phyloP scores from a whole-genome alignment of 2,888 invertebrate genomes.

The Itoplectis maculator region DNA sequence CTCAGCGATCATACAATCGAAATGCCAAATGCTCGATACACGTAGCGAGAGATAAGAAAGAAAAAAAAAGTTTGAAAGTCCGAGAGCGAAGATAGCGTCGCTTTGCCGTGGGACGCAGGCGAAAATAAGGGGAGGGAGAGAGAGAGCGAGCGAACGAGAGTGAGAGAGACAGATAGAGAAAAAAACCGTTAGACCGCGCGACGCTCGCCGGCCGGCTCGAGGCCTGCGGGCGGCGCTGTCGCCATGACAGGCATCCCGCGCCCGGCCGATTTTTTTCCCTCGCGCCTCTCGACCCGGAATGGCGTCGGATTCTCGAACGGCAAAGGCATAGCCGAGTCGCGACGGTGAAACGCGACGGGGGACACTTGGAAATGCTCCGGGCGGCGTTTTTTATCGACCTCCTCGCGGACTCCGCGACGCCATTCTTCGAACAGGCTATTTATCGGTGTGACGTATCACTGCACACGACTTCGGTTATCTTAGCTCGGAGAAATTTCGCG shows the following conservation, averaged over 20 bases:
- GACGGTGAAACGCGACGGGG: too few relatives aligned
- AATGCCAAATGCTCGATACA: slow-evolving; percentile 22
- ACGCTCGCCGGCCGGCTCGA: slow-evolving; percentile 74
- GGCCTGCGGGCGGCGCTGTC: slow-evolving; percentile 67
- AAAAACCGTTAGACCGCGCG: slow-evolving; percentile 73
- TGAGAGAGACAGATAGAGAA: slow-evolving; percentile 13
- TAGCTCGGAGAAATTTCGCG: not conserved
- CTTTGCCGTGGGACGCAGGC: slow-evolving; percentile 36
- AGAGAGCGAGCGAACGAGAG: too few relatives aligned
- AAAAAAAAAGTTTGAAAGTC: not conserved
- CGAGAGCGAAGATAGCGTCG: slow-evolving; percentile 43
- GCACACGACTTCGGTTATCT: slow-evolving; percentile 5
- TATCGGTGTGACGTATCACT: slow-evolving; percentile 32
- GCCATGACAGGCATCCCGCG: slow-evolving; percentile 76
- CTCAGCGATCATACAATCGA: slow-evolving; percentile 11
- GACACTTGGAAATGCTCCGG: slow-evolving; percentile 3
- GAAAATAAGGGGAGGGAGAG: too few relatives aligned
- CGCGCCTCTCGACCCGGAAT: slow-evolving; percentile 45
- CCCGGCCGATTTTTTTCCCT: slow-evolving; percentile 54
- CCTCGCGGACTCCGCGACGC: not conserved
- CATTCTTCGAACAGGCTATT: not conserved
- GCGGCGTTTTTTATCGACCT: slow-evolving; percentile 1
- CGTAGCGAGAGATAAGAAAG: not conserved
- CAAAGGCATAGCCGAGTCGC: not conserved
- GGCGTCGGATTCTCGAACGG: slow-evolving; percentile 25